Conservation (phyloP, 2,113 vertebrate species). For the Chauna torquata region DNA sequence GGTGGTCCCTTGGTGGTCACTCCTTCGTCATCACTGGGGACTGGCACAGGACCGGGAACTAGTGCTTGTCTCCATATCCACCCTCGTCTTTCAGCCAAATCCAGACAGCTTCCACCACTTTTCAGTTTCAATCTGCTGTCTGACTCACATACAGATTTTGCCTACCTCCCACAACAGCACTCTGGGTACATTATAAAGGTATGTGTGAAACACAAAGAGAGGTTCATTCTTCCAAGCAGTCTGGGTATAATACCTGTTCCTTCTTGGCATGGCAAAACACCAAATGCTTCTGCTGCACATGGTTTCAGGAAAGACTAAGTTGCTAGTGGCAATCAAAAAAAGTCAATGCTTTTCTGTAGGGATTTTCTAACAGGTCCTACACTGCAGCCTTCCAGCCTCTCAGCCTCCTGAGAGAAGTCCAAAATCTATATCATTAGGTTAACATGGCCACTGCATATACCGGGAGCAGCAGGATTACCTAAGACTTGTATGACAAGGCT, state of each 20-base stretch:
- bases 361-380: neutral
- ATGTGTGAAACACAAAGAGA: neutral
- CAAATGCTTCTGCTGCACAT: neutral
- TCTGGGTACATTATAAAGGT: neutral
- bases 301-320: neutral
- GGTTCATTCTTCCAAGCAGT: neutral
- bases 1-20: neutral
- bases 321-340: neutral
- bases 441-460: neutral
- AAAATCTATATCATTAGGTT: neutral
- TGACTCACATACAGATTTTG: neutral
- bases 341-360: neutral
- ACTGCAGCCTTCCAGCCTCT: neutral
- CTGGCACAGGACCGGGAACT: neutral
- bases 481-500: neutral
- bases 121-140: neutral
- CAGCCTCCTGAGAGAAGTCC: neutral
- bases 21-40: neutral
- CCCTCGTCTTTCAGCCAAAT: neutral
- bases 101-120: neutral
- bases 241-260: neutral
- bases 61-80: neutral
- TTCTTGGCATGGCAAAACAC: slow-evolving; percentile 12
- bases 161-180: neutral
- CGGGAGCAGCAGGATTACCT: neutral